phyloP scores from a whole-genome alignment of 2,113 vertebrate species.

The Peromyscus polionotus region DNA sequence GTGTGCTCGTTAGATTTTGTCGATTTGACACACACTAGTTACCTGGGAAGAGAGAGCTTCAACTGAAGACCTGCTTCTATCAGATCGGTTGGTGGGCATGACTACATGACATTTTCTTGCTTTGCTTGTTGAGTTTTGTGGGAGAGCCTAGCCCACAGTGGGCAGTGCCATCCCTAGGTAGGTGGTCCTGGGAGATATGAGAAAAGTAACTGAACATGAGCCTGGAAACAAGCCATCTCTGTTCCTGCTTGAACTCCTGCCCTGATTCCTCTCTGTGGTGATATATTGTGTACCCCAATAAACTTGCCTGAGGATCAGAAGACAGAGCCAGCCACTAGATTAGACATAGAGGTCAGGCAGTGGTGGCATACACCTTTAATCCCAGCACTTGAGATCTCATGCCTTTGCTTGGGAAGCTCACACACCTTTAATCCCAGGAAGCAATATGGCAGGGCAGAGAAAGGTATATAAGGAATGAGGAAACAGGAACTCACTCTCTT shows the following conservation, averaged over 20 bases:
- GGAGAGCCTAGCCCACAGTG: neutral
- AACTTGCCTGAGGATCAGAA: no score
- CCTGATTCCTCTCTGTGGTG: neutral
- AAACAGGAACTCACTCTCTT: no score
- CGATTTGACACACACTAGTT: neutral
- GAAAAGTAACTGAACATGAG: neutral
- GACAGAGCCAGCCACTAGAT: no score
- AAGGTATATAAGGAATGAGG: no score
- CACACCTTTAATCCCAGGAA: no score
- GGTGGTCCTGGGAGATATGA: neutral
- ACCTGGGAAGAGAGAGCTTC: neutral
- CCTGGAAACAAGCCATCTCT: neutral
- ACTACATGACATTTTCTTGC: neutral
- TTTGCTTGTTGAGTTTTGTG: neutral
- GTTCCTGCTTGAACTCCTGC: neutral
- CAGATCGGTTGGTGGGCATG: neutral
- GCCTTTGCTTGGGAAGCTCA: no score
- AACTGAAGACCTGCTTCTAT: neutral
- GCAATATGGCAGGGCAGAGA: no score
- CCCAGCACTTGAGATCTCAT: no score
- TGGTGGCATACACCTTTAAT: no score
- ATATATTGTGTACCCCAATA: no score
- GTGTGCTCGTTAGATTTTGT: neutral
- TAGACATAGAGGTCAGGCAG: no score
- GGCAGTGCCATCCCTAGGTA: neutral